Percentiles rank a stretch among this genome's conserved stretches.
These are phyloP conservation scores for Zhuqinia jingwanae DNA, from an alignment of 2,888 invertebrate species.

Conservation along the genomic window DNA sequence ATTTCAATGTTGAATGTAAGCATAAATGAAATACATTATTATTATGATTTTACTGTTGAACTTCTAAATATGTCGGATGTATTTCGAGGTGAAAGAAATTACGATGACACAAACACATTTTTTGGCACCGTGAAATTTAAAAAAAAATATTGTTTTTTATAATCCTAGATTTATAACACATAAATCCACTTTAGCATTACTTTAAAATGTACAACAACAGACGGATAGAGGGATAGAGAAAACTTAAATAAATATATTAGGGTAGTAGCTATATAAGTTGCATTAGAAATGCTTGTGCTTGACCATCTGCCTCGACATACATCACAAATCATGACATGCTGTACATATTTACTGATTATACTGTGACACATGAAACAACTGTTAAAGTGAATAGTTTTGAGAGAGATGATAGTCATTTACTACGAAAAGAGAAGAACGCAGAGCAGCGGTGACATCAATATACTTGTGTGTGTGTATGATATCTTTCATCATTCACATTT, in stretches of 20 bases:
- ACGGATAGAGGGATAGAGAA: no score
- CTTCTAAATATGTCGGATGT: not conserved
- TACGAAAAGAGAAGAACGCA: not conserved
- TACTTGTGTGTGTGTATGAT: no score
- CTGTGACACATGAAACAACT: not conserved
- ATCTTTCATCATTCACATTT: not conserved
- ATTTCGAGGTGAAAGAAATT: not conserved
- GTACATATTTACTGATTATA: not conserved
- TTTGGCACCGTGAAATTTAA: not conserved
- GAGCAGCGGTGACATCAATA: not conserved
- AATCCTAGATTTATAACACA: not conserved
- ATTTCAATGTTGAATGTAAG: not conserved
- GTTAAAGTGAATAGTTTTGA: no score
- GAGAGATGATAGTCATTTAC: no score
- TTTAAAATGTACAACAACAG: not conserved
- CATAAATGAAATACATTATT: no score
- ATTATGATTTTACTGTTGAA: not conserved
- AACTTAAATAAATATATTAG: no score
- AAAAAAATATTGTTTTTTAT: not conserved
- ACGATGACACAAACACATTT: not conserved
- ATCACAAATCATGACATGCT: slow-evolving; percentile 10
- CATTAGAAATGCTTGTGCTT: not conserved
- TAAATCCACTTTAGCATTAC: not conserved
- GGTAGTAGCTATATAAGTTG: no score
- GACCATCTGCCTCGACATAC: slow-evolving; percentile 11